phyloP scores from a whole-genome alignment of 2,113 vertebrate species.

The Orcinus orca region DNA sequence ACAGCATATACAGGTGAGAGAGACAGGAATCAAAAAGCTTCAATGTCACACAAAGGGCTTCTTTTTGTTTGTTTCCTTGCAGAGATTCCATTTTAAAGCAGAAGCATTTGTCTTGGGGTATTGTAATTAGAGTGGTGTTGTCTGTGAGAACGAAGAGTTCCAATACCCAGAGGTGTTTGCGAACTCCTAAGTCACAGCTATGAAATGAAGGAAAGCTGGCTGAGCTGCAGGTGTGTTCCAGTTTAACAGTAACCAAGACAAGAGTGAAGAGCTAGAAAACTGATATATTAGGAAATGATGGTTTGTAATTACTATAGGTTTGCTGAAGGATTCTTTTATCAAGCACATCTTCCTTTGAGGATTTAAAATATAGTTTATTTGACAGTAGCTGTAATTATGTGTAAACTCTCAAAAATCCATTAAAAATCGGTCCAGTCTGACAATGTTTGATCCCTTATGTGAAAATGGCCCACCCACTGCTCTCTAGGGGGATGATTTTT shows the following conservation, averaged over 20 bases:
- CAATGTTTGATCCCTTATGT: background rate
- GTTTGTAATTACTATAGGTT: background rate
- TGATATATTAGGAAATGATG: background rate
- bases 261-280: background rate
- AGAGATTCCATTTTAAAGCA: background rate
- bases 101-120: background rate
- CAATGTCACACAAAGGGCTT: background rate
- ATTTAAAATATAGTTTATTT: background rate
- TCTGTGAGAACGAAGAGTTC: background rate
- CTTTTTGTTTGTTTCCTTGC: constrained; percentile 12
- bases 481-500: background rate
- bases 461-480: background rate
- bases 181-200: background rate
- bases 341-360: background rate
- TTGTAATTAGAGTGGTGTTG: background rate
- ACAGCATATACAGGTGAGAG: constrained; percentile 33
- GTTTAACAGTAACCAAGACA: background rate
- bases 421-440: background rate
- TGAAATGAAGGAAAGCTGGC: background rate
- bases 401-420: background rate
- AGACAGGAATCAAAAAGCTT: background rate
- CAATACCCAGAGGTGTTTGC: background rate
- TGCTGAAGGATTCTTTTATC: background rate
- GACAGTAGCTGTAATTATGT: constrained; percentile 1
- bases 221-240: background rate